Evolutionary conservation across 2,797 vertebrate species (phyloP).

Genomic region (Chaetodon trifasciatus): DNA sequence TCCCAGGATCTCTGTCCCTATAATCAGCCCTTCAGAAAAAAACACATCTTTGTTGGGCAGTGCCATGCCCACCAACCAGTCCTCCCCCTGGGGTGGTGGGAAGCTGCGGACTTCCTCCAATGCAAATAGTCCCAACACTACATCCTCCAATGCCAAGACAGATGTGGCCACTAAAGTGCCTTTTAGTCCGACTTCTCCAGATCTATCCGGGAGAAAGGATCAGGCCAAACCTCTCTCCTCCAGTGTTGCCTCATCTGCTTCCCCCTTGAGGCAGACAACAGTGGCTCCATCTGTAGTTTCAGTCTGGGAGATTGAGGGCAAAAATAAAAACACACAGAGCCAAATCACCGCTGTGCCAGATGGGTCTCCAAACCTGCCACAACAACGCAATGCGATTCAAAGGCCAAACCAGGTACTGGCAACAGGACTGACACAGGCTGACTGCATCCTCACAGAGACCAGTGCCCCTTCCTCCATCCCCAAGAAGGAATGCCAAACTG

Average conservation of each 20-base stretch:
- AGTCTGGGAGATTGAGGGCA: background rate
- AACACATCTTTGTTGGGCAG: background rate
- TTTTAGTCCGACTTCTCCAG: slow-evolving; percentile 75
- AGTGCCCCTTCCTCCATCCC: background rate
- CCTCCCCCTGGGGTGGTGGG: slow-evolving; percentile 78
- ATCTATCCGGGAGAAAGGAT: slow-evolving; percentile 62
- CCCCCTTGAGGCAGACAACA: slow-evolving; percentile 29
- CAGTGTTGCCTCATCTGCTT: slow-evolving; percentile 41
- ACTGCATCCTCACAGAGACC: slow-evolving; percentile 20
- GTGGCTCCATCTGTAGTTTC: background rate
- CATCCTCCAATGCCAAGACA: slow-evolving; percentile 45
- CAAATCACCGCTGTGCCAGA: slow-evolving; percentile 47
- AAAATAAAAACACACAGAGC: slow-evolving; percentile 21
- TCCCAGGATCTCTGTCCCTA: slow-evolving; percentile 40
- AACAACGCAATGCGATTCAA: slow-evolving; percentile 20
- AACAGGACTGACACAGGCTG: slow-evolving; percentile 8
- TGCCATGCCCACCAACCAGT: slow-evolving; percentile 86
- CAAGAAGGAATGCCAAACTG: slow-evolving; percentile 21
- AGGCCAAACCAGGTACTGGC: slow-evolving; percentile 7
- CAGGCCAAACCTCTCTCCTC: slow-evolving; percentile 39
- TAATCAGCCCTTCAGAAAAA: slow-evolving; percentile 20
- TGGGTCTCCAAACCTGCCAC: slow-evolving; percentile 12
- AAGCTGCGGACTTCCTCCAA: slow-evolving; percentile 79
- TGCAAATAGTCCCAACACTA: slow-evolving; percentile 71
- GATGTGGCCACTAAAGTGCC: slow-evolving; percentile 87